These are phyloP conservation scores for Iselma pallidipennis DNA, from an alignment of 2,888 invertebrate genomes.

Conservation along the genomic window DNA sequence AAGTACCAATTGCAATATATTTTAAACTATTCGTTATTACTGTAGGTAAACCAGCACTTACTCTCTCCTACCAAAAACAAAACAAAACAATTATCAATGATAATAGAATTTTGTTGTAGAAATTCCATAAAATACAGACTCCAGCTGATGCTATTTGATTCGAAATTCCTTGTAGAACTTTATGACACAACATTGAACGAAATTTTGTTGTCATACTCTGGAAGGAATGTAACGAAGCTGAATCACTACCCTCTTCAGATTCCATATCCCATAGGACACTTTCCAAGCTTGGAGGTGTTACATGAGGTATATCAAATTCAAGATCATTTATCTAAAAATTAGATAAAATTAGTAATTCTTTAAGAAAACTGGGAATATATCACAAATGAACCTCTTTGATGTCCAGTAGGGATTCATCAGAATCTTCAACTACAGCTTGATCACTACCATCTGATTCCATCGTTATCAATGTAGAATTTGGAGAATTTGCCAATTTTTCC, in stretches of 20 bases:
- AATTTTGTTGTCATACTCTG: conserved; percentile 58
- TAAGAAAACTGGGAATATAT: neutral
- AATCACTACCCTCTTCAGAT: conserved; percentile 65
- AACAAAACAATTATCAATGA: conserved; percentile 2
- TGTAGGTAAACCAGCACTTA: conserved; percentile 87
- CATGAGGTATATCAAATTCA: conserved; percentile 79
- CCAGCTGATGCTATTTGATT: conserved; percentile 86
- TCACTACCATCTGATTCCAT: conserved; percentile 52
- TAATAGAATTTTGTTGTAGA: conserved; percentile 2
- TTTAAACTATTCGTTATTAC: conserved; percentile 76
- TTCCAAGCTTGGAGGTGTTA: conserved; percentile 75
- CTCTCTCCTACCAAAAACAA: conserved; percentile 72
- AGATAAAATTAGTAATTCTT: neutral
- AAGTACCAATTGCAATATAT: conserved; percentile 90
- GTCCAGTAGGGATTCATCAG: conserved; percentile 52
- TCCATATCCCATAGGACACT: conserved; percentile 79
- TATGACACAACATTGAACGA: conserved; percentile 74
- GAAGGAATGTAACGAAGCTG: conserved; percentile 59
- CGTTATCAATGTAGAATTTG: neutral
- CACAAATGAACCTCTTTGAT: conserved; percentile 48
- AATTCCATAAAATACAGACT: conserved; percentile 58
- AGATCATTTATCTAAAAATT: conserved; percentile 74
- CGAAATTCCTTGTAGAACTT: conserved; percentile 84
- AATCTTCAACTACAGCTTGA: conserved; percentile 50
- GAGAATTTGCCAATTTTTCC: neutral